A percentile compares a stretch with the other conserved stretches of the same genome.
These are phyloP conservation scores for Formicarius rufipectus DNA, from an alignment of 2,113 vertebrate genomes.

Conservation along the genomic window DNA sequence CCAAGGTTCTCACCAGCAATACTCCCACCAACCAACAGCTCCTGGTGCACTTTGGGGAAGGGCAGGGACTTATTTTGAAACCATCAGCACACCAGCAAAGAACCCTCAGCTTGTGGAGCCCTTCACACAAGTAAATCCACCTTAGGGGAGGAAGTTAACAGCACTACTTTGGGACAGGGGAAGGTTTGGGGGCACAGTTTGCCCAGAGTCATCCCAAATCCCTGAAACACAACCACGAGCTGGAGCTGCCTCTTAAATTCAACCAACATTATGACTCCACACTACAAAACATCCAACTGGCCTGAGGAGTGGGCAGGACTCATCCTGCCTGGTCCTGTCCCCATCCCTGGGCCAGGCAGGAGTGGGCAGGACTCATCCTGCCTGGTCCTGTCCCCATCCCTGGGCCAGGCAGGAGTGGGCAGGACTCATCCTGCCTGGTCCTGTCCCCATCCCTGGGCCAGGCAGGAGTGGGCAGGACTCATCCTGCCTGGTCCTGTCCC, in stretches of 20 bases:
- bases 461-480: too few relatives aligned
- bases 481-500: background rate
- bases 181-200: background rate
- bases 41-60: background rate
- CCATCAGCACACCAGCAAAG: background rate
- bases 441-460: background rate
- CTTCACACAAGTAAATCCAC: background rate
- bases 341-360: background rate
- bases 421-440: background rate
- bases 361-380: background rate
- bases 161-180: background rate
- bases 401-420: too few relatives aligned
- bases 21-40: background rate
- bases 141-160: background rate
- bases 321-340: background rate
- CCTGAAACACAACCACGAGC: background rate
- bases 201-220: background rate
- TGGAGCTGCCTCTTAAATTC: background rate
- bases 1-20: background rate
- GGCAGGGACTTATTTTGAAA: background rate
- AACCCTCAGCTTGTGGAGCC: background rate
- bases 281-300: background rate
- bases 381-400: background rate
- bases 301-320: background rate
- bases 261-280: rapidly evolving